Evolutionary conservation across 1,140 invertebrate genomes (phyloP).

Genomic region (Phortica variegata): DNA sequence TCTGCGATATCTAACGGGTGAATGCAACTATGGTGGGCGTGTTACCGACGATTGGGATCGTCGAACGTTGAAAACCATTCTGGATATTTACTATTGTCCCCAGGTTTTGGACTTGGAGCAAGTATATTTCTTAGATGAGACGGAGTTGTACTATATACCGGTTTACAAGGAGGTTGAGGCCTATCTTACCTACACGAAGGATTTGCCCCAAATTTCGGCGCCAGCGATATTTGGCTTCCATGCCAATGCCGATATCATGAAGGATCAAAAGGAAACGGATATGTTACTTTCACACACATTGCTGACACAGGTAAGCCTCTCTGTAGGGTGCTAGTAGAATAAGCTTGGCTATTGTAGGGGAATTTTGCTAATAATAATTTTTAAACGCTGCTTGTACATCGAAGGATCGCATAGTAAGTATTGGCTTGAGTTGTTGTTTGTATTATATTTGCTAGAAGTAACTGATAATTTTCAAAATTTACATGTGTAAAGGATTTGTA

Average conservation of each 20-base stretch:
- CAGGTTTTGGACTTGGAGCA: conserved; percentile 60
- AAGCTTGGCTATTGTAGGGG: too few relatives aligned
- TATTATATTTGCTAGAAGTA: background rate
- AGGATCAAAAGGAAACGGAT: conserved; percentile 86
- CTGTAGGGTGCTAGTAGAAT: too few relatives aligned
- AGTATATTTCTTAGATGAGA: conserved; percentile 64
- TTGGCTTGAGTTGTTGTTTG: background rate
- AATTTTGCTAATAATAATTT: too few relatives aligned
- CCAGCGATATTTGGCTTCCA: conserved; percentile 92
- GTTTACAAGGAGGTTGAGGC: conserved; percentile 72
- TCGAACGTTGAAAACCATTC: conserved; percentile 79
- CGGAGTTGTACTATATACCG: conserved; percentile 75
- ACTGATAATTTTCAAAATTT: conserved; percentile 2
- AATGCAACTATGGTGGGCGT: conserved; percentile 95
- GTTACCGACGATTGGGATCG: conserved; percentile 96
- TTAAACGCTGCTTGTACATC: background rate
- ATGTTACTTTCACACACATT: conserved; percentile 77
- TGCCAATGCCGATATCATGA: conserved; percentile 91
- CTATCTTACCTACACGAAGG: conserved; percentile 75
- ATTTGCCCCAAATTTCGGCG: conserved; percentile 75
- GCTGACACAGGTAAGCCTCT: conserved; percentile 69
- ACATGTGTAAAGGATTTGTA: conserved; percentile 35
- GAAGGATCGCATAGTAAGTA: background rate
- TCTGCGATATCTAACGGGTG: conserved; percentile 85
- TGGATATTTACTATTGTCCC: conserved; percentile 78